Evolutionary conservation across 2,113 vertebrate genomes (phyloP), one percentile per base, ranked within the genome.

Genomic region (Himantopus leucocephalus): DNA sequence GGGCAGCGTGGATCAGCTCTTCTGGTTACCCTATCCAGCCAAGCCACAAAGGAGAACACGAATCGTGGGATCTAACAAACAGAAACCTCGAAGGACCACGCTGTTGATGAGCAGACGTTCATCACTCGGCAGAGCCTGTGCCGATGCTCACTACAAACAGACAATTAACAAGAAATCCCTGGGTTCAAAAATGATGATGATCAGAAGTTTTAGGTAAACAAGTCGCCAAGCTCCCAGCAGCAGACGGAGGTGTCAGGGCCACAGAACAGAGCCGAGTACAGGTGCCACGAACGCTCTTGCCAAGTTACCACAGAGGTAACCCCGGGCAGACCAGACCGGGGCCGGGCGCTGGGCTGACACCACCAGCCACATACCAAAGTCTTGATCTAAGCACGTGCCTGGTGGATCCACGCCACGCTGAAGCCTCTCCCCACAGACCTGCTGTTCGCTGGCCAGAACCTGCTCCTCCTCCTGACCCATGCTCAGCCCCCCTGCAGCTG

Each of bases 271-370:
- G 50, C 43, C 0, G 2, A 29, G 34, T 0, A 16, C 13, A 6
- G 11, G 37, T 0, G 6, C 43, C 26, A 19, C 27, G 67, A 24
- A 29, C 21, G 2, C 15, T 8, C 63, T 30, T 4, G 0, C 12
- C 21, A 13, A 4, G 37, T 4, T 1, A 7, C 4, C 2, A 0
- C 17, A 11, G 12, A 14, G 4, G 34, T 1, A 8, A 32, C 12
- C 12, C 59, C 1, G 1, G 53, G 39, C 50, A 19, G 37, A 8
- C 7, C 12, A 14, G 23, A 24, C 19, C 4, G 6, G 50, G 34
- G 32, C 24, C 16, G 41, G 63, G 13, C 14, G 1, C 26, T 2
- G 13, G 37, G 29, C 52, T 5, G 34, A 7, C 39, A 17, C 1
- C 67, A n/a, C 19, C 1, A 55, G 30, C 21, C 35, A 10, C 11